phyloP scores from a whole-genome alignment of 1,140 invertebrate species.

The Drosophila repletoides region DNA sequence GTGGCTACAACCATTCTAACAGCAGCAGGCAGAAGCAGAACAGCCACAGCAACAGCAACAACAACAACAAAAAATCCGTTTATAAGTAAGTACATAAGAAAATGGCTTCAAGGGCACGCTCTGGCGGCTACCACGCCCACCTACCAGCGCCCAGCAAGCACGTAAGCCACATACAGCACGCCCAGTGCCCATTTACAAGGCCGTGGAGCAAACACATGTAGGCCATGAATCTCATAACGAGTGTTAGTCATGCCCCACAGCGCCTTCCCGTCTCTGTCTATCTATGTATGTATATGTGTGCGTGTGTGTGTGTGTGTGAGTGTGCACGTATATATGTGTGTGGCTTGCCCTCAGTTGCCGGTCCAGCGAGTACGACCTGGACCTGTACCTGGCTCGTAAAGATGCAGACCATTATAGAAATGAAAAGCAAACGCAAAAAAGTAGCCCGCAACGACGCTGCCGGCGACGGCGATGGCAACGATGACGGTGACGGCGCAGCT shows the following conservation, averaged over 20 bases:
- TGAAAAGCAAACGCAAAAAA: slow-evolving; percentile 69
- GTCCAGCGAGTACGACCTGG: slow-evolving; percentile 62
- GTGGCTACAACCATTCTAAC: slow-evolving; percentile 33
- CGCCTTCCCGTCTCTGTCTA: background rate
- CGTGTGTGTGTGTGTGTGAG: background rate
- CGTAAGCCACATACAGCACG: slow-evolving; percentile 69
- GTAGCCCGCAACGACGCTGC: no score
- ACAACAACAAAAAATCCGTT: slow-evolving; percentile 52
- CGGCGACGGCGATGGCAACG: slow-evolving; percentile 11
- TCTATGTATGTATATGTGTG: slow-evolving; percentile 10
- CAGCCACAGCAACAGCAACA: background rate
- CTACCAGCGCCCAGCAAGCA: slow-evolving; percentile 36
- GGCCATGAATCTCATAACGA: slow-evolving; percentile 79
- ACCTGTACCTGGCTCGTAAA: slow-evolving; percentile 63
- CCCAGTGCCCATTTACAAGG: slow-evolving; percentile 73
- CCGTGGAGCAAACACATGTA: slow-evolving; percentile 78
- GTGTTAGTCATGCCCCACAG: slow-evolving; percentile 74
- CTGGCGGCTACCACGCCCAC: slow-evolving; percentile 40
- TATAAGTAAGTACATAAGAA: slow-evolving; percentile 73
- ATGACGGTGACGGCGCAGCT: no score
- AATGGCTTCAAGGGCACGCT: slow-evolving; percentile 74
- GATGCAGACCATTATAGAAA: slow-evolving; percentile 77
- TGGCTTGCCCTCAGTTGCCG: slow-evolving; percentile 59
- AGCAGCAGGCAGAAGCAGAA: slow-evolving; percentile 9
- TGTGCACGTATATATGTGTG: slow-evolving; percentile 15